phyloP scores from a whole-genome alignment of 2,888 invertebrate genomes.

The Plutella xylostella region DNA sequence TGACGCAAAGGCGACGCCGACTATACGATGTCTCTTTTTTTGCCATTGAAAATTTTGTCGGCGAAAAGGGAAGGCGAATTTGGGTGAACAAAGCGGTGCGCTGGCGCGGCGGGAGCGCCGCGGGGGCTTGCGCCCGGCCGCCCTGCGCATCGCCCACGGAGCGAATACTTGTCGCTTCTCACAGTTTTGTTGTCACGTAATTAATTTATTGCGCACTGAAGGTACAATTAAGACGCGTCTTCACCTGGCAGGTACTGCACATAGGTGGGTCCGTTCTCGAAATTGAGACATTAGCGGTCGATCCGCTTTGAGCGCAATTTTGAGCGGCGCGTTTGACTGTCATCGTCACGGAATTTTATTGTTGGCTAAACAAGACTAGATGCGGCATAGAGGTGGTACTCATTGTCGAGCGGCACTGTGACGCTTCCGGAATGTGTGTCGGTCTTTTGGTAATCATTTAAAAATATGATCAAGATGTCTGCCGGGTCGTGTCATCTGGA shows the following conservation, averaged over 20 bases:
- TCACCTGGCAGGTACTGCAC: constrained; percentile 48
- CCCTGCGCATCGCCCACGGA: constrained; percentile 42
- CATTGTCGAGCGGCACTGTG: not conserved
- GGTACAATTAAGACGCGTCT: constrained; percentile 21
- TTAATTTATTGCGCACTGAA: constrained; percentile 59
- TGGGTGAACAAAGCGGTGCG: constrained; percentile 38
- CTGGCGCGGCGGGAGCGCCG: constrained; percentile 50
- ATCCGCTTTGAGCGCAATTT: constrained; percentile 30
- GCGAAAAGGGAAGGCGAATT: constrained; percentile 37
- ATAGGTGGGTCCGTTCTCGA: constrained; percentile 53
- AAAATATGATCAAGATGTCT: not conserved
- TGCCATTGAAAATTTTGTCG: not conserved
- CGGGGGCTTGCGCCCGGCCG: no score
- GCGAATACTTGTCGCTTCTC: constrained; percentile 36
- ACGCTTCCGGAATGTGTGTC: constrained; percentile 8
- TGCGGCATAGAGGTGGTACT: no score
- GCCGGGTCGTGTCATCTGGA: constrained; percentile 15
- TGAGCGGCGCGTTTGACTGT: constrained; percentile 44
- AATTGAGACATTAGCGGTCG: constrained; percentile 60
- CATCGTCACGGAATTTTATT: constrained; percentile 32
- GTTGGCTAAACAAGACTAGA: constrained; percentile 22
- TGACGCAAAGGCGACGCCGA: constrained; percentile 55
- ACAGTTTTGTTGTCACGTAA: constrained; percentile 60
- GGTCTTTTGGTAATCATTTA: not conserved
- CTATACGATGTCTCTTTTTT: constrained; percentile 38